A percentile compares a stretch with the other conserved stretches of the same genome.
Evolutionary conservation across 1,140 invertebrate species (phyloP).

Genomic region (Lysiphlebus fabarum): DNA sequence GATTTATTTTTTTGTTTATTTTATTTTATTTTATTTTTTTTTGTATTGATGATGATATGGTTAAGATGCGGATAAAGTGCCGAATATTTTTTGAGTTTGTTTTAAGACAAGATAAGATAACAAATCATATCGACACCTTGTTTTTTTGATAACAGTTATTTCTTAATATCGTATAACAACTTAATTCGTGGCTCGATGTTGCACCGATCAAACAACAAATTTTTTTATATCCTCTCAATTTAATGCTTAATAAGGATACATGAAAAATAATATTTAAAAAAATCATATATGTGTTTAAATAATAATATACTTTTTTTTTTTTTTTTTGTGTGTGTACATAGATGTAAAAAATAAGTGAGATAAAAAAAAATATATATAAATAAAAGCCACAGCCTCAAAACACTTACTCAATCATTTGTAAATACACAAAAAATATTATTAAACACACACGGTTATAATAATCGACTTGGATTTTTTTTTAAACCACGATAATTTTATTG

Average conservation of each 20-base stretch:
- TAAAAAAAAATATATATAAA: no score
- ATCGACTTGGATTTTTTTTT: no score
- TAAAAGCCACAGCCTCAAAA: no score
- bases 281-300: constrained; percentile 26
- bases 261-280: constrained; percentile 23
- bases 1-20: no score
- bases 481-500: no score
- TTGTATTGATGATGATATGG: constrained; percentile 17
- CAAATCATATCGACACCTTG: constrained; percentile 46
- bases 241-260: constrained; percentile 35
- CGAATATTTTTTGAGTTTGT: constrained; percentile 27
- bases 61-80: constrained; percentile 28
- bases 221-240: constrained; percentile 42
- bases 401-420: no score
- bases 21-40: no score
- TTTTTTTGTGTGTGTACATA: no score
- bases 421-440: no score
- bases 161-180: constrained; percentile 50
- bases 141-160: constrained; percentile 37
- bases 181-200: constrained; percentile 44
- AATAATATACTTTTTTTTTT: no score
- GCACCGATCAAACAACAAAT: constrained; percentile 48
- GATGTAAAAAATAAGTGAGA: no score
- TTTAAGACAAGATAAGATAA: constrained; percentile 27
- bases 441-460: no score